phyloP scores from a whole-genome alignment of 2,113 vertebrate species.

The Sinosuthora webbiana region DNA sequence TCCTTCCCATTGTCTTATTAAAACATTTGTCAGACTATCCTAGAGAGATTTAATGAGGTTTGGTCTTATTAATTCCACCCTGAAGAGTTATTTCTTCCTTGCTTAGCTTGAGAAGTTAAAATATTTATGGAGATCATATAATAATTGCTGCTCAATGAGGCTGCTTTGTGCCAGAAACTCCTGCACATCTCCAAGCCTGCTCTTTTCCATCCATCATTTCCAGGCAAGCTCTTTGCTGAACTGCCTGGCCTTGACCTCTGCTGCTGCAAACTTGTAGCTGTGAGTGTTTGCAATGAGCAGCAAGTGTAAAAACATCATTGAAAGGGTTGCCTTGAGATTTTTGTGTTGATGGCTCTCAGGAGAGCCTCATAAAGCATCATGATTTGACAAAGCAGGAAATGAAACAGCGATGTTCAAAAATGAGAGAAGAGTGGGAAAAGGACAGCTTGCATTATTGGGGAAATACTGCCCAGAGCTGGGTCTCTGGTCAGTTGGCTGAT shows the following conservation, averaged over 20 bases:
- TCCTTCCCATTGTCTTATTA: slow-evolving; percentile 30
- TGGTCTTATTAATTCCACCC: slow-evolving; percentile 31
- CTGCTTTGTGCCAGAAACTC: not conserved
- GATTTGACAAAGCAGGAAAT: not conserved
- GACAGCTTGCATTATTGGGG: not conserved
- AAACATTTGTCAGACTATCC: slow-evolving; percentile 46
- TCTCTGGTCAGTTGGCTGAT: not conserved
- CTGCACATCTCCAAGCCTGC: not conserved
- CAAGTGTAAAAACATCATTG: not conserved
- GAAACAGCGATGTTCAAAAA: not conserved
- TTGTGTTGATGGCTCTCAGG: not conserved
- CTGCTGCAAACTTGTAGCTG: not conserved
- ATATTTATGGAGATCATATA: slow-evolving; percentile 50
- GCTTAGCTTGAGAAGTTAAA: slow-evolving; percentile 32
- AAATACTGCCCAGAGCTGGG: not conserved
- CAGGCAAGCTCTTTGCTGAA: not conserved
- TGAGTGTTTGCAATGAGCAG: not conserved
- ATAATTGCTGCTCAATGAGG: slow-evolving; percentile 24
- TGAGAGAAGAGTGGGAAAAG: not conserved
- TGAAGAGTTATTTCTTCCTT: slow-evolving; percentile 33
- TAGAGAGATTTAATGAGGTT: slow-evolving; percentile 54
- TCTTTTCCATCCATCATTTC: not conserved
- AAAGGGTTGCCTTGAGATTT: not conserved
- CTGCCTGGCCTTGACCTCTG: not conserved
- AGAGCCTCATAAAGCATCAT: rapidly evolving